Conservation (phyloP, 2,888 invertebrate species). For the Bombyx huttoni region DNA sequence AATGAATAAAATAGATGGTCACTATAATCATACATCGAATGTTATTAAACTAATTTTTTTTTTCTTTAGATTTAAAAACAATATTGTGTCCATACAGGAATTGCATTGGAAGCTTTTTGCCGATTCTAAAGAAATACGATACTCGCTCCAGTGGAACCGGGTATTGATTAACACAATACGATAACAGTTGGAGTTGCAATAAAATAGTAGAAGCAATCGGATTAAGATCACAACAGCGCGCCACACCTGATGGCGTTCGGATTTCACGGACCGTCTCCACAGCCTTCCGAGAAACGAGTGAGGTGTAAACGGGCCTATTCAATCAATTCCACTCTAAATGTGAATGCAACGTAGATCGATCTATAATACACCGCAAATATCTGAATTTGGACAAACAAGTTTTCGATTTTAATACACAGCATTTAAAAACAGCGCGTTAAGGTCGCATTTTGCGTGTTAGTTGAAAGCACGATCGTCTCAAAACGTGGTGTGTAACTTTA, state of each 20-base stretch:
- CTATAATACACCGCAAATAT: slow-evolving; percentile 32
- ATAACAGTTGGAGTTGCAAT: slow-evolving; percentile 13
- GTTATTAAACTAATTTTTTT: no score
- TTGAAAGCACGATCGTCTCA: background rate
- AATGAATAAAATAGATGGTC: no score
- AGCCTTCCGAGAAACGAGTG: slow-evolving; percentile 42
- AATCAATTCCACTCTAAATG: slow-evolving; percentile 30
- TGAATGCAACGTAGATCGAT: slow-evolving; percentile 46
- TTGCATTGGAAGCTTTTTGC: background rate
- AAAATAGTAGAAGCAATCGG: slow-evolving; percentile 26
- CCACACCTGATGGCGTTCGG: slow-evolving; percentile 48
- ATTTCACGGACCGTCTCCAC: slow-evolving; percentile 30
- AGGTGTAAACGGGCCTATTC: slow-evolving; percentile 51
- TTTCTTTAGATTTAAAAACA: no score
- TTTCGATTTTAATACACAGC: background rate
- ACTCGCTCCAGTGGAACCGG: background rate
- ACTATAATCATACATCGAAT: no score
- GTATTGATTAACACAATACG: background rate
- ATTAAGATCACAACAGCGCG: slow-evolving; percentile 34
- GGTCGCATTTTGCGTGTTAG: background rate
- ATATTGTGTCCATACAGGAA: background rate
- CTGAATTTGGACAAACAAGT: background rate
- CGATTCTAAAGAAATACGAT: background rate
- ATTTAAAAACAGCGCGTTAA: background rate
- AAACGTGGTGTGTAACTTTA: slow-evolving; percentile 47